Evolutionary conservation across 2,797 vertebrate genomes (phyloP), one percentile per base, ranked within the genome.

Genomic region (Novumbra hubbsi): DNA sequence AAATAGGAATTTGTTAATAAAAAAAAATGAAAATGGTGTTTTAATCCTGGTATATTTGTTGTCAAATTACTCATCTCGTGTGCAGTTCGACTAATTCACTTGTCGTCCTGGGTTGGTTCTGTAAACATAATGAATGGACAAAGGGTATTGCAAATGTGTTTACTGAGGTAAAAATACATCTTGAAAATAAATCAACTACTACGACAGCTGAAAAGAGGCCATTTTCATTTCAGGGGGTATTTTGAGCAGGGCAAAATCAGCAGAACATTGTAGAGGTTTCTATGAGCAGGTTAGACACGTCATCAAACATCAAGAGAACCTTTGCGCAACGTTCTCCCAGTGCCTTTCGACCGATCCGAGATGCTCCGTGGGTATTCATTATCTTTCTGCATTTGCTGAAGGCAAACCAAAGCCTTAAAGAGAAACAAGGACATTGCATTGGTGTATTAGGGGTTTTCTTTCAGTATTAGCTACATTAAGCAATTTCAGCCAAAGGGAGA

Each of bases 1-100:
- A 93, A 92, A 93, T 92, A 94, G 74, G 72, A 85, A 85, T 92
- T 93, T 92, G 86, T 88, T 91, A 92, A 93, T 92, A 91, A 93
- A 94, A 90, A 83, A 81, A 76, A 80, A 83, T 82, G 34, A 38
- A 83, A 83, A 79, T 75, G 1, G 80, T 91, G 80, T 79, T 91
- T 90, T 90, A 84, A 84, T 77, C 30, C 38, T 71, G 52, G 2
- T 64, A 34, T 63, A 66, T 24, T 74, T 71, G n/a, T 24, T 55
- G n/a, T 12, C 2, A 30, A n/a, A 62, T 71, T 16, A 32, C 30
- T 65, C 28, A 3, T 32, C 5, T 57, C 16, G 24, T 60, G 55
- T 60, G 55, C 55, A 24, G 55, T 60, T 60, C 9, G 55, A 24
- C 55, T 12, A 11, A 60, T 60, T 65, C 11, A 19, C 28, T 64